Evolutionary conservation across 2,888 invertebrate genomes (phyloP).

Genomic region (Scaptodrosophila latifasciaeformis): DNA sequence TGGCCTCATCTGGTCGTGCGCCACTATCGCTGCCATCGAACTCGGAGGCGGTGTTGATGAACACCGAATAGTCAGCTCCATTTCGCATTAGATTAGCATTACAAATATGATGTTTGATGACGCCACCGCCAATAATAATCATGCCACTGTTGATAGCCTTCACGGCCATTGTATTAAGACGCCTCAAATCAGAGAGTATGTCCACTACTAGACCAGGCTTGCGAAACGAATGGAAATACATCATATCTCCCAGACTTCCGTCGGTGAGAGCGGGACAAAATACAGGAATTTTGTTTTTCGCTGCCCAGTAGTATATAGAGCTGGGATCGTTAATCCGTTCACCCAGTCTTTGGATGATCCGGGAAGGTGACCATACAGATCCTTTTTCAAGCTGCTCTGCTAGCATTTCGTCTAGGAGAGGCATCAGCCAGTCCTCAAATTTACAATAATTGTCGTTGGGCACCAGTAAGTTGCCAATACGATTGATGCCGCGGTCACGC

Average conservation of each 20-base stretch:
- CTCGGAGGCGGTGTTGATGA: slow-evolving; percentile 95
- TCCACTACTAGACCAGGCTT: slow-evolving; percentile 95
- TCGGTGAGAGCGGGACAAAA: slow-evolving; percentile 98
- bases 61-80: slow-evolving; percentile 96
- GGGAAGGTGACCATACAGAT: slow-evolving; percentile 93
- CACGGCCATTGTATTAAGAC: slow-evolving; percentile 95
- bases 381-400: slow-evolving; percentile 86
- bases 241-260: slow-evolving; percentile 98
- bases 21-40: slow-evolving; percentile 99
- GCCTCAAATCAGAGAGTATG: slow-evolving; percentile 91
- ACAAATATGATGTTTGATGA: slow-evolving; percentile 99
- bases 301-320: slow-evolving; percentile 98
- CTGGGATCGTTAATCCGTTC: slow-evolving; percentile 91
- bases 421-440: slow-evolving; percentile 97
- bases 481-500: slow-evolving; percentile 89
- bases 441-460: slow-evolving; percentile 99
- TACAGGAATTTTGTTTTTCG: slow-evolving; percentile 96
- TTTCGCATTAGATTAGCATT: slow-evolving; percentile 99
- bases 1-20: slow-evolving; percentile 97
- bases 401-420: slow-evolving; percentile 92
- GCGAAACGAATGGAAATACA: slow-evolving; percentile 97
- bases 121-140: slow-evolving; percentile 96
- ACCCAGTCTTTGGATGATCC: slow-evolving; percentile 87
- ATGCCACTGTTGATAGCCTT: slow-evolving; percentile 95
- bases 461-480: slow-evolving; percentile 91